Conservation (phyloP, 2,888 invertebrate genomes). For the Fabriciana adippe region DNA sequence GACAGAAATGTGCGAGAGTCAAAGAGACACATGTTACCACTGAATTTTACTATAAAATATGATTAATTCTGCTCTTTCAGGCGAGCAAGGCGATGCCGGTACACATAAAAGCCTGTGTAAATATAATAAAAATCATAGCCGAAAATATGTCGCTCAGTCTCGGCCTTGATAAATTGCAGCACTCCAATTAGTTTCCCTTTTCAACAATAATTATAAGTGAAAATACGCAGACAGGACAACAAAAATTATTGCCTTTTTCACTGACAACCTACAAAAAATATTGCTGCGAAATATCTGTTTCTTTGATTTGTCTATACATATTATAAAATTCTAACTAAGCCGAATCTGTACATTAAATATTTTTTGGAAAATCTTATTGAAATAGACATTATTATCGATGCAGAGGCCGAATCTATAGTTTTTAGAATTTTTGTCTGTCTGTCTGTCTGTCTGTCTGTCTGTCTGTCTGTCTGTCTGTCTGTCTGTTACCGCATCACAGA, state of each 20-base stretch:
- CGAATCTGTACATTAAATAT: no score
- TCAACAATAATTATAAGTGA: slow-evolving; percentile 15
- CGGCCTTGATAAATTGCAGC: slow-evolving; percentile 20
- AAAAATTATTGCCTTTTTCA: neutral
- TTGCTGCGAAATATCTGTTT: neutral
- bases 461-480: no score
- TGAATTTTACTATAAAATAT: neutral
- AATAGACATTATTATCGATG: no score
- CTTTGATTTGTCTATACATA: no score
- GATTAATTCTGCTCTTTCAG: slow-evolving; percentile 15
- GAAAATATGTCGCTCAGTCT: neutral
- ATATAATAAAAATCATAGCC: neutral
- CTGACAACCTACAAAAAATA: neutral
- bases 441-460: no score
- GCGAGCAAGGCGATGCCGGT: neutral
- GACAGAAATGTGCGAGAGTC: slow-evolving; percentile 3
- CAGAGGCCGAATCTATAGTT: no score
- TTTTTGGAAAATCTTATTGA: no score
- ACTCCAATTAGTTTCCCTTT: slow-evolving; percentile 22
- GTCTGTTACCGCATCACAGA: no score
- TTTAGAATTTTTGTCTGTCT: no score
- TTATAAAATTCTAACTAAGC: no score
- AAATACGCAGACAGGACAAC: slow-evolving; percentile 4
- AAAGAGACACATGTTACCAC: slow-evolving; percentile 5
- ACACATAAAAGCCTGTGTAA: neutral